Evolutionary conservation across 2,113 vertebrate genomes (phyloP).

Genomic region (Forbesichthys papilliferus): DNA sequence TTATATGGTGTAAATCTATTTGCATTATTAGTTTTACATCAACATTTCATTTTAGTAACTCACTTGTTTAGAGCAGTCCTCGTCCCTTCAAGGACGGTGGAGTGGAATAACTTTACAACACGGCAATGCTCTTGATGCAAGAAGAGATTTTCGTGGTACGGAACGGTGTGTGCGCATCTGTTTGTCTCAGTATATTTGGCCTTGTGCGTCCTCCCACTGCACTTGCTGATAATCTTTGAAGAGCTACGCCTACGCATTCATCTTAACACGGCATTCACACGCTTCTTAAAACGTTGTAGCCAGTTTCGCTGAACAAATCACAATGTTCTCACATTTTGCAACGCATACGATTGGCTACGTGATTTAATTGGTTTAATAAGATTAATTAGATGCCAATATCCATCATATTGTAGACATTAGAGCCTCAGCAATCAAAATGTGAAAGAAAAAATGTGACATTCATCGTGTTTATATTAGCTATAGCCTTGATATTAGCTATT

Average conservation of each 20-base stretch:
- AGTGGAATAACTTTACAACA: neutral
- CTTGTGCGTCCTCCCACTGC: conserved; percentile 33
- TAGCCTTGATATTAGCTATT: too few species aligned
- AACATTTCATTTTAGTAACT: neutral
- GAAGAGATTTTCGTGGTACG: conserved; percentile 2
- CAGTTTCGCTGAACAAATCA: conserved; percentile 9
- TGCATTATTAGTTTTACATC: too few species aligned
- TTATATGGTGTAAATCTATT: neutral
- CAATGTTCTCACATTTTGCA: too few species aligned
- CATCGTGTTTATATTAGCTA: too few species aligned
- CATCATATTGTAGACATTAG: too few species aligned
- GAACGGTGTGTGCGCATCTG: conserved; percentile 4
- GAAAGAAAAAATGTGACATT: too few species aligned
- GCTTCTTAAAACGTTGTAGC: conserved; percentile 3
- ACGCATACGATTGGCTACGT: too few species aligned
- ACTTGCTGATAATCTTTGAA: conserved; percentile 54
- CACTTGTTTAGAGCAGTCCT: conserved; percentile 33
- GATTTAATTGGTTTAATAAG: too few species aligned
- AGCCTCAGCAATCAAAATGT: too few species aligned
- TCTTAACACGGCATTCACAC: conserved; percentile 37
- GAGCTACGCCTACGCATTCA: conserved; percentile 57
- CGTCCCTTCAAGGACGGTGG: neutral
- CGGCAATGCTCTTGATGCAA: neutral
- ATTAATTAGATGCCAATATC: too few species aligned
- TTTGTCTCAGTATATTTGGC: conserved; percentile 37